Evolutionary conservation across 2,113 vertebrate genomes (phyloP), one percentile per base, ranked within the genome.

Genomic region (Glaucomys volans): DNA sequence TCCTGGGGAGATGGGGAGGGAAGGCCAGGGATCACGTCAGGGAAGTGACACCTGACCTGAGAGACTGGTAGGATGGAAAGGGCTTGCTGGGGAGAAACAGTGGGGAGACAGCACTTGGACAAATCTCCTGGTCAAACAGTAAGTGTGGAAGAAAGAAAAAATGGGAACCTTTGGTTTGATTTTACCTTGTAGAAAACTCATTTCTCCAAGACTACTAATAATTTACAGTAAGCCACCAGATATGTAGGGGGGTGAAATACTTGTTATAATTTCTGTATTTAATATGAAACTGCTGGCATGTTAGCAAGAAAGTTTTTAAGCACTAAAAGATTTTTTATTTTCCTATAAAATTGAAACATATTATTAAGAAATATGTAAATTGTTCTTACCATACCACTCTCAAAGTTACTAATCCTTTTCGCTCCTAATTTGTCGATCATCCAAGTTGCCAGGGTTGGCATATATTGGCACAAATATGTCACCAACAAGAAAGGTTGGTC

Each of bases 381-480:
- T 75, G 50, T 28, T 98, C 99, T 94, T 98, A 99, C 99, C 98
- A 99, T 28, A 59, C 99, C 99, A 0, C 98, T 98, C 98, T 99
- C 99, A 71, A 99, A 99, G 98, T 99, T 99, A 91, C 99, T 84
- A 91, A 99, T 99, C 86, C 99, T 99, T 97, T 95, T 99, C 97
- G 97, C 99, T 52, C 99, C 99, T 88, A 99, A 4, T 44, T 96
- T 93, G 90, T 98, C 98, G 54, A 98, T 98, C 37, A 99, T 2
- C 98, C 98, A 99, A 98, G 98, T 99, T 40, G 99, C 99, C 97
- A 98, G 98, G 3, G 99, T 99, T 54, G 99, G 99, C 0, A 98
- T 84, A 0, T 99, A 99, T 97, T 99, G 99, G 99, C 99, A 99
- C 62, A 98, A 18, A 97, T 99, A 99, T 96, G 97, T 97, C 5